These are phyloP conservation scores for Drosophila sordidula DNA, from an alignment of 2,888 invertebrate species.

Conservation along the genomic window DNA sequence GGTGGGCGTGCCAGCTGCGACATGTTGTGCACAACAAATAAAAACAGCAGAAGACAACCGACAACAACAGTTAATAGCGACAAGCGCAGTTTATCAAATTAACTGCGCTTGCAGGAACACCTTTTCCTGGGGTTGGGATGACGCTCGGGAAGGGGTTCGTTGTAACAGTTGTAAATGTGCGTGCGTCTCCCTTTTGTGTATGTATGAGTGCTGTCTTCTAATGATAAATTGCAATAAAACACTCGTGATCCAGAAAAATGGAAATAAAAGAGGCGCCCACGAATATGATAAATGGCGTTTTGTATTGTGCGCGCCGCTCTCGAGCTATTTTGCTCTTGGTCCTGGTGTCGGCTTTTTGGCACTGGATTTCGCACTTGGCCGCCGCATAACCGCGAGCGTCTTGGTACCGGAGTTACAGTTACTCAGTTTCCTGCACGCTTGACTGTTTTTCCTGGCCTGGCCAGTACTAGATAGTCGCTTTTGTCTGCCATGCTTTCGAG, in stretches of 20 bases:
- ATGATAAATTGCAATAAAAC: constrained; percentile 84
- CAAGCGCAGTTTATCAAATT: constrained; percentile 78
- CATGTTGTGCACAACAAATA: constrained; percentile 56
- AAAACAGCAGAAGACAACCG: constrained; percentile 35
- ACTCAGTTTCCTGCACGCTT: constrained; percentile 43
- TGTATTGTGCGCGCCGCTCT: constrained; percentile 47
- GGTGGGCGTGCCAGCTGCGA: constrained; percentile 38
- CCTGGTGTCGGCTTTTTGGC: constrained; percentile 57
- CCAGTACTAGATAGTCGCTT: constrained; percentile 26
- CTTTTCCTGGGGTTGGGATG: constrained; percentile 17
- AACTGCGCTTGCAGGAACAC: constrained; percentile 45
- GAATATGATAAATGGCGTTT: constrained; percentile 83
- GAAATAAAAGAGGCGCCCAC: constrained; percentile 44
- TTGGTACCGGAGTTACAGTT: constrained; percentile 30
- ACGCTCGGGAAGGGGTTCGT: constrained; percentile 18
- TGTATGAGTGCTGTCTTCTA: constrained; percentile 57
- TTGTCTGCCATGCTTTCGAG: constrained; percentile 45
- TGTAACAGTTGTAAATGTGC: constrained; percentile 66
- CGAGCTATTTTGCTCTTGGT: constrained; percentile 4
- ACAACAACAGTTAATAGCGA: constrained; percentile 72
- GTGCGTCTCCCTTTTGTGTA: constrained; percentile 24
- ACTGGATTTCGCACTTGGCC: constrained; percentile 52
- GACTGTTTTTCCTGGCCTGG: constrained; percentile 25
- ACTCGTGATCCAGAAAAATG: constrained; percentile 76
- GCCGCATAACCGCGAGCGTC: constrained; percentile 72